Conservation (phyloP, 2,888 invertebrate species). For the Campaea margaritaria region DNA sequence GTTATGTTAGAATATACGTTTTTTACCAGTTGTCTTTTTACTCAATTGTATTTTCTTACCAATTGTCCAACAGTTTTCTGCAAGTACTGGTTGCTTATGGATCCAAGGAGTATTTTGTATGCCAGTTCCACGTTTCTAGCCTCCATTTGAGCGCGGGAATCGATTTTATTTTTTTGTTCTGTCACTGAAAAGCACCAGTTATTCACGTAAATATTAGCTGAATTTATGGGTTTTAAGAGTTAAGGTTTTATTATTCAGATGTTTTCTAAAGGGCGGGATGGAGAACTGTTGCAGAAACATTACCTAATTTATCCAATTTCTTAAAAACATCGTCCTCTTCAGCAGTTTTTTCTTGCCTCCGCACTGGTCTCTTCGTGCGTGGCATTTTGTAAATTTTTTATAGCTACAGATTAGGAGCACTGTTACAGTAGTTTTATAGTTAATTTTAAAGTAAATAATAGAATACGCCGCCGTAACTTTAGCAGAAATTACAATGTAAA, state of each 20-base stretch:
- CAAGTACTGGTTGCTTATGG: slow-evolving; percentile 58
- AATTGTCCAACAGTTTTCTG: slow-evolving; percentile 72
- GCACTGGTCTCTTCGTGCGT: slow-evolving; percentile 73
- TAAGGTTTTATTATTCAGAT: background rate
- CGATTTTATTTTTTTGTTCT: slow-evolving; percentile 67
- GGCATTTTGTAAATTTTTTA: slow-evolving; percentile 62
- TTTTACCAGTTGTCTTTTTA: no score
- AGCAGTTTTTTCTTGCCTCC: slow-evolving; percentile 61
- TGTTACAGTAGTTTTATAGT: no score
- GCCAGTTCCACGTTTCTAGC: slow-evolving; percentile 66
- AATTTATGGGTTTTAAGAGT: no score
- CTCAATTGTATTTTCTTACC: no score
- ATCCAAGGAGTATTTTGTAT: slow-evolving; percentile 67
- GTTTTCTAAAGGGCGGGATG: no score
- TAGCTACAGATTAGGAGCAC: slow-evolving; percentile 6
- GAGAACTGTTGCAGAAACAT: no score
- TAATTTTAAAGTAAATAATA: no score
- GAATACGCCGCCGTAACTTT: no score
- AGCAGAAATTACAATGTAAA: no score
- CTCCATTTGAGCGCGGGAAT: slow-evolving; percentile 60
- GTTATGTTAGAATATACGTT: no score
- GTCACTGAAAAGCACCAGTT: slow-evolving; percentile 52
- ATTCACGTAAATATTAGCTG: slow-evolving; percentile 3
- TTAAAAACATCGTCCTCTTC: slow-evolving; percentile 65
- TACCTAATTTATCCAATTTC: slow-evolving; percentile 69